Evolutionary conservation across 2,888 invertebrate species (phyloP).

Genomic region (Dyspetes luteomarginatus): DNA sequence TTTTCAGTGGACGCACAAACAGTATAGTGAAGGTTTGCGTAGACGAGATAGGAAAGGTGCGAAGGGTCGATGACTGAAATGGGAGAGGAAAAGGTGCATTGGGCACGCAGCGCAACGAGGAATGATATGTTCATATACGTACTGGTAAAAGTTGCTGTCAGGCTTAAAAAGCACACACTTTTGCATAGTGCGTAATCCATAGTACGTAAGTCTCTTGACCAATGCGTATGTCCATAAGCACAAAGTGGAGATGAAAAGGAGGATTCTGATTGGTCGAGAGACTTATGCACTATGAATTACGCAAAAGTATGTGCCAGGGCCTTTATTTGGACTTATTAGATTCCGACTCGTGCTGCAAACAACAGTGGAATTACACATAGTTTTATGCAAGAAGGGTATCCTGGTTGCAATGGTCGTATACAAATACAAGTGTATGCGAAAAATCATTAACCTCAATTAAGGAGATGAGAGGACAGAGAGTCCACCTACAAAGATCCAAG

Average conservation of each 20-base stretch:
- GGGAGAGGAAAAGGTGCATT: conserved; percentile 30
- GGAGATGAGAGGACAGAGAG: conserved; percentile 18
- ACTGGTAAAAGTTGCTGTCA: conserved; percentile 15
- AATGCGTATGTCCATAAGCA: no score
- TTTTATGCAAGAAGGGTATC: no score
- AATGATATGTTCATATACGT: conserved; percentile 8
- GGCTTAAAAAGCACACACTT: no score
- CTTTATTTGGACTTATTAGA: conserved; percentile 2
- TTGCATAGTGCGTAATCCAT: no score
- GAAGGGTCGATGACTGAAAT: conserved; percentile 7
- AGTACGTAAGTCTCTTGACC: no score
- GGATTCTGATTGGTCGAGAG: no score
- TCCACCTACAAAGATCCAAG: conserved; percentile 3
- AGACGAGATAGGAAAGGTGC: neutral
- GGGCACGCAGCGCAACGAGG: conserved; percentile 4
- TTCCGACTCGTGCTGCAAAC: neutral
- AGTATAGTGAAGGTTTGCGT: conserved; percentile 12
- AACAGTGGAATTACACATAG: conserved; percentile 58
- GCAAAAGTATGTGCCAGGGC: no score
- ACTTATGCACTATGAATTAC: no score
- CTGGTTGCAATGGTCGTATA: neutral
- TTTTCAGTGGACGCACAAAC: conserved; percentile 19
- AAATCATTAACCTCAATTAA: conserved; percentile 49
- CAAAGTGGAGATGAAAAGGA: no score
- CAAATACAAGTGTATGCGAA: conserved; percentile 21